These are phyloP conservation scores for Egretta garzetta DNA, from an alignment of 2,113 vertebrate species.

Conservation along the genomic window DNA sequence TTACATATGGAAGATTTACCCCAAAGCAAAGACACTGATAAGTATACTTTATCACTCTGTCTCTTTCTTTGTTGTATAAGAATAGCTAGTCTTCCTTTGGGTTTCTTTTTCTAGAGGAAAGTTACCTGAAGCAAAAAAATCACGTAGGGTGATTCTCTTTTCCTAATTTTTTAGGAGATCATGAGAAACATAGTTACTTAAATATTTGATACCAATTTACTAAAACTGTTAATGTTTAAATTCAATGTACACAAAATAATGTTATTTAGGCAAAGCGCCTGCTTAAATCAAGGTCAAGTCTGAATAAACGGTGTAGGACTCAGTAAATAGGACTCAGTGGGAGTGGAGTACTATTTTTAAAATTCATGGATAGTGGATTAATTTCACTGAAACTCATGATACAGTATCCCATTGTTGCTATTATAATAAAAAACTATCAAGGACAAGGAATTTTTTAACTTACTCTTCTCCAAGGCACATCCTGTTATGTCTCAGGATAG, in stretches of 20 bases:
- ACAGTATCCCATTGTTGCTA: background rate
- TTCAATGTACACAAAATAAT: background rate
- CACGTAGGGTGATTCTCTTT: background rate
- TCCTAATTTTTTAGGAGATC: background rate
- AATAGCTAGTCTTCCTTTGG: background rate
- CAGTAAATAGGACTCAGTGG: background rate
- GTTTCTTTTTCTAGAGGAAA: background rate
- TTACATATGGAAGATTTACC: background rate
- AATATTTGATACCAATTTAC: background rate
- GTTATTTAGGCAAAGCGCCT: background rate
- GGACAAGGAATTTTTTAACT: conserved; percentile 18
- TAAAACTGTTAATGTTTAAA: background rate
- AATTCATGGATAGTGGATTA: background rate
- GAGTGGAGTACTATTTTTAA: background rate
- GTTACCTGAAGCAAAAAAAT: background rate
- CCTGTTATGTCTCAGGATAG: conserved; percentile 91
- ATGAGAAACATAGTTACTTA: background rate
- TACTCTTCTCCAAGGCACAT: conserved; percentile 90
- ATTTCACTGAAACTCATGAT: background rate
- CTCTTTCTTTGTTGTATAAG: background rate
- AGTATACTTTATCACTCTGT: background rate
- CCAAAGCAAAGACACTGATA: background rate
- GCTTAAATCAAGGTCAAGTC: background rate
- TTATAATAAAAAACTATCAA: background rate
- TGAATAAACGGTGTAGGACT: background rate